phyloP scores from a whole-genome alignment of 2,888 invertebrate genomes.

The Drosophila barbarae region DNA sequence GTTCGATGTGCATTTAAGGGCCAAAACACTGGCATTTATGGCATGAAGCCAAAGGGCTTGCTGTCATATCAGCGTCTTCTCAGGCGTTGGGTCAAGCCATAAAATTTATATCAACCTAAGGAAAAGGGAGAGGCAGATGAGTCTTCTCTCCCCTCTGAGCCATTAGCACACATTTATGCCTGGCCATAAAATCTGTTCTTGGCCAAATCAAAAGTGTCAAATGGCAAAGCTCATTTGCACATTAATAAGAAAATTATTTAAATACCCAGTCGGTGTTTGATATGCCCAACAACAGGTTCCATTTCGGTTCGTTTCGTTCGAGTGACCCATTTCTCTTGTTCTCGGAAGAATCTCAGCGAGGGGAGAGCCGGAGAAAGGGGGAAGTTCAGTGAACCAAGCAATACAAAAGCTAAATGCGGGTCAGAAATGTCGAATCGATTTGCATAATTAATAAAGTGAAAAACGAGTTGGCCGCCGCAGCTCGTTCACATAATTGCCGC shows the following conservation, averaged over 20 bases:
- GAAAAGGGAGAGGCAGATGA: neutral
- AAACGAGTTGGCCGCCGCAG: constrained; percentile 16
- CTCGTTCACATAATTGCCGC: constrained; percentile 31
- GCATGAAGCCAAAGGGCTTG: constrained; percentile 34
- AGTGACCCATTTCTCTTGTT: constrained; percentile 61
- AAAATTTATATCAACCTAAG: constrained; percentile 51
- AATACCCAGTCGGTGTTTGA: constrained; percentile 33
- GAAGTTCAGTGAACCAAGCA: constrained; percentile 62
- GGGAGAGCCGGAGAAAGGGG: constrained; percentile 8
- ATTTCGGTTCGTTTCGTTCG: constrained; percentile 43
- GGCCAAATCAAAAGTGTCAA: constrained; percentile 64
- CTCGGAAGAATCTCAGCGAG: constrained; percentile 8
- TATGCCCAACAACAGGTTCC: constrained; percentile 55
- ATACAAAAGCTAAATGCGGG: constrained; percentile 49
- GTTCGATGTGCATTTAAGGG: constrained; percentile 37
- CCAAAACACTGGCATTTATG: constrained; percentile 40
- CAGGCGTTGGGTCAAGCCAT: constrained; percentile 39
- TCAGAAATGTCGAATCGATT: constrained; percentile 49
- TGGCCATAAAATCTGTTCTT: constrained; percentile 52
- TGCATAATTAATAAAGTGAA: constrained; percentile 59
- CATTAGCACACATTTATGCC: constrained; percentile 54
- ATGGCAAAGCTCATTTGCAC: constrained; percentile 60
- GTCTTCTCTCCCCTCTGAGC: constrained; percentile 3
- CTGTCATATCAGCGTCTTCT: constrained; percentile 30
- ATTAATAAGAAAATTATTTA: constrained; percentile 64